phyloP scores from a whole-genome alignment of 2,888 invertebrate genomes.

The Pandemis cinnamomeana region DNA sequence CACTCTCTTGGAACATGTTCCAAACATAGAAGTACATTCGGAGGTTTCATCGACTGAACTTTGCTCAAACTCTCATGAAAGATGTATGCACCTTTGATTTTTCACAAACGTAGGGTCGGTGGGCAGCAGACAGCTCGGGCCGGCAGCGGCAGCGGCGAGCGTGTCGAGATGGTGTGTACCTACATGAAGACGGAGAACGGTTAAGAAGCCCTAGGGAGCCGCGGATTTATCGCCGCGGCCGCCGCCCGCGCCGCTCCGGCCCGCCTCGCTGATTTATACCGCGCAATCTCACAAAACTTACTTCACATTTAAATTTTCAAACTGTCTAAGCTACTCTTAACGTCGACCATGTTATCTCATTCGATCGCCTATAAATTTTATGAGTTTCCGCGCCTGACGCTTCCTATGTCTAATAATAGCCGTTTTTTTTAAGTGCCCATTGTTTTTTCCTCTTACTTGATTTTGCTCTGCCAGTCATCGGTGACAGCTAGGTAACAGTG shows the following conservation, averaged over 20 bases:
- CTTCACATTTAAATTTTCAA: conserved; percentile 85
- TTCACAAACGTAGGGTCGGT: conserved; percentile 10
- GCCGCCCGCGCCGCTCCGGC: conserved; percentile 55
- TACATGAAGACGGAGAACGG: conserved; percentile 74
- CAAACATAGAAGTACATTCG: neutral
- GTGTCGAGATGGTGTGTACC: conserved; percentile 46
- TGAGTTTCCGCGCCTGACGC: conserved; percentile 82
- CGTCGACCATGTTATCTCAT: conserved; percentile 84
- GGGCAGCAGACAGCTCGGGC: conserved; percentile 31
- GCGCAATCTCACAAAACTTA: conserved; percentile 85
- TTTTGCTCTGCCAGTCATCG: neutral
- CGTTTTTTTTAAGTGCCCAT: conserved; percentile 1
- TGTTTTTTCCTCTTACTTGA: neutral
- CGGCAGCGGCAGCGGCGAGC: conserved; percentile 26
- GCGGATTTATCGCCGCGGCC: conserved; percentile 80
- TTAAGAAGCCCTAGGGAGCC: conserved; percentile 79
- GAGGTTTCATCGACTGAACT: neutral
- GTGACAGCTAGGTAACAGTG: neutral
- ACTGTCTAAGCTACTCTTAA: conserved; percentile 85
- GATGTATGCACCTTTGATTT: conserved; percentile 11
- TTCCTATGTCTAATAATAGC: conserved; percentile 46
- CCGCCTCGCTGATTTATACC: conserved; percentile 80
- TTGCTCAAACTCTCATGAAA: neutral
- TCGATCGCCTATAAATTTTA: conserved; percentile 85
- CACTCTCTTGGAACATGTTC: neutral